A percentile compares a stretch with the other conserved stretches of the same genome.
phyloP scores from a whole-genome alignment of 1,140 invertebrate genomes.

The Drosophila seguyi region DNA sequence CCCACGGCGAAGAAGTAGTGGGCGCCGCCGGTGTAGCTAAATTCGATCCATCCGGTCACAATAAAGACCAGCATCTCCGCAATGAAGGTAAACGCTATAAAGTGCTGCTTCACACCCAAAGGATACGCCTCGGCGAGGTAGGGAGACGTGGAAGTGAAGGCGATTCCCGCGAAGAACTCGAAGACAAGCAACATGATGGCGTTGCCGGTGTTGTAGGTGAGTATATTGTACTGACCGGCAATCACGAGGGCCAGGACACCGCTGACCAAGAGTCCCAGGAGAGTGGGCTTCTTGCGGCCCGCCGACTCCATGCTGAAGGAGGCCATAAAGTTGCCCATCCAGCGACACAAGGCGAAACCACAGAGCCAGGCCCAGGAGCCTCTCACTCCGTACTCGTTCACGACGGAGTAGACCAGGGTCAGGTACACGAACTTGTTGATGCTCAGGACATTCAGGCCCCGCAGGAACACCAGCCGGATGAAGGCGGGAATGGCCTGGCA shows the following conservation, averaged over 20 bases:
- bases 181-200: constrained; percentile 24
- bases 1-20: constrained; percentile 54
- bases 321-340: constrained; percentile 24
- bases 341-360: constrained; percentile 39
- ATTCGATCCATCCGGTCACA: neutral
- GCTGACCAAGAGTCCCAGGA: constrained; percentile 49
- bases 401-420: neutral
- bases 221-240: constrained; percentile 9
- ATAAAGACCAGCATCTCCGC: constrained; percentile 59
- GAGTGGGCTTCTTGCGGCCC: constrained; percentile 57
- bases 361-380: constrained; percentile 2
- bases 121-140: constrained; percentile 66
- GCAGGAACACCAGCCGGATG: constrained; percentile 20
- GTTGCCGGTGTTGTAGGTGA: neutral
- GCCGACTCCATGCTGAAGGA: constrained; percentile 42
- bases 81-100: constrained; percentile 55
- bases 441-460: constrained; percentile 53
- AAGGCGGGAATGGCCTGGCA: constrained; percentile 47
- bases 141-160: constrained; percentile 46
- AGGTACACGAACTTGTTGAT: constrained; percentile 19
- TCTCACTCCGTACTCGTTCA: fast-evolving
- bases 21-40: fast-evolving
- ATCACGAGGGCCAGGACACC: constrained; percentile 42
- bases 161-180: constrained; percentile 55
- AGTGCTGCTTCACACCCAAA: constrained; percentile 60